These are phyloP conservation scores for Euplagia quadripunctaria DNA, from an alignment of 2,888 invertebrate genomes.

Conservation along the genomic window DNA sequence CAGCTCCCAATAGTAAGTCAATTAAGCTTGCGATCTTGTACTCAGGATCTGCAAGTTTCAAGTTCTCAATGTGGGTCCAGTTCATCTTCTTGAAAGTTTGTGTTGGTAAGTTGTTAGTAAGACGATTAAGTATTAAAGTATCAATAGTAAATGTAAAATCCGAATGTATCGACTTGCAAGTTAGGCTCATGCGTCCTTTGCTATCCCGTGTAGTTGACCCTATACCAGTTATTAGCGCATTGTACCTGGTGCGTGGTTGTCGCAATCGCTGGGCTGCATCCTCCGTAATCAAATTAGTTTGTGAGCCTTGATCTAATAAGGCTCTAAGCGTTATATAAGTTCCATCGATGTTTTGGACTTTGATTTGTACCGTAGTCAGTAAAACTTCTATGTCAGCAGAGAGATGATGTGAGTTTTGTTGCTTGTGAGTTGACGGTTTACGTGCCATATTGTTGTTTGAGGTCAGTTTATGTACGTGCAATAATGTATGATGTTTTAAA, in stretches of 20 bases:
- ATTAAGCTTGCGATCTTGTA: too few relatives aligned
- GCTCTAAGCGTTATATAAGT: too few relatives aligned
- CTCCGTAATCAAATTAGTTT: slow-evolving; percentile 18
- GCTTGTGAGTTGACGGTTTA: slow-evolving; percentile 5
- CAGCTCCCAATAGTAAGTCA: too few relatives aligned
- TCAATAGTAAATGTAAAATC: background rate
- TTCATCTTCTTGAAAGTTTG: too few relatives aligned
- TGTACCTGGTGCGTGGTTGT: background rate
- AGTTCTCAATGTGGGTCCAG: too few relatives aligned
- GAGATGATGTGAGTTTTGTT: slow-evolving; percentile 12
- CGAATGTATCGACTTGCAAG: background rate
- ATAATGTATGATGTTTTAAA: slow-evolving; percentile 19
- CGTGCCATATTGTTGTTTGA: background rate
- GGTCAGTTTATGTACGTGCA: slow-evolving; percentile 12
- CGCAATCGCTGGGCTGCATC: slow-evolving; percentile 19
- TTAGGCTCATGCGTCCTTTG: background rate
- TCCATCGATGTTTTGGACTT: too few relatives aligned
- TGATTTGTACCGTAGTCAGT: background rate
- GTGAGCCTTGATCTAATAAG: slow-evolving; percentile 21
- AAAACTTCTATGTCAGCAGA: slow-evolving; percentile 9
- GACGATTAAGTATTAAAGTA: too few relatives aligned
- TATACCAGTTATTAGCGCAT: slow-evolving; percentile 14
- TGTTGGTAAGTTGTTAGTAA: too few relatives aligned
- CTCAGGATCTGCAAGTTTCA: too few relatives aligned
- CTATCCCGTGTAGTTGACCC: slow-evolving; percentile 14